Conservation (phyloP, 2,888 invertebrate species). For the Theretra japonica region DNA sequence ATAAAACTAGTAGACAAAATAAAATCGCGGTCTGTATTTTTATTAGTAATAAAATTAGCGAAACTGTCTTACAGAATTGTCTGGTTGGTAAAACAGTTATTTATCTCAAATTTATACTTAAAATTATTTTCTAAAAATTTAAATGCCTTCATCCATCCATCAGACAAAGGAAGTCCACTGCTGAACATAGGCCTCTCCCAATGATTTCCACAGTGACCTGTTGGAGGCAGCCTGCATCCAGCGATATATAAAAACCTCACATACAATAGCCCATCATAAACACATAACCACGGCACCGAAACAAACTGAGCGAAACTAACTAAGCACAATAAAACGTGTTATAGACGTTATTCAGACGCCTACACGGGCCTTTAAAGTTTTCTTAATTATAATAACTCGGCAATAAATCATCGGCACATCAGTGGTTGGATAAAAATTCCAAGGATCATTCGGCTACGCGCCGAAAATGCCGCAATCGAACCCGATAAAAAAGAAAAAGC, state of each 20-base stretch:
- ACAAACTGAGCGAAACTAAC: slow-evolving; percentile 25
- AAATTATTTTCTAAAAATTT: neutral
- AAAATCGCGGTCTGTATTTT: no score
- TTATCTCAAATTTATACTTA: no score
- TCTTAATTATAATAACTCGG: slow-evolving; percentile 49
- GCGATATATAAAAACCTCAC: neutral
- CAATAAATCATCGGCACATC: slow-evolving; percentile 60
- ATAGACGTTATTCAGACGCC: slow-evolving; percentile 23
- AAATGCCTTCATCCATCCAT: neutral
- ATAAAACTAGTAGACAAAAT: no score
- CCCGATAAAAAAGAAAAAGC: slow-evolving; percentile 57
- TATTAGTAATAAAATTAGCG: no score
- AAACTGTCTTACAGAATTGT: no score
- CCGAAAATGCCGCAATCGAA: slow-evolving; percentile 59
- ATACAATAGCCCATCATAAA: slow-evolving; percentile 1
- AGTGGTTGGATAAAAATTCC: slow-evolving; percentile 48
- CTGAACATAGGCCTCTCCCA: no score
- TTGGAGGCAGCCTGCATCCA: no score
- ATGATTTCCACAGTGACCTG: no score
- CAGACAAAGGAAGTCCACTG: no score
- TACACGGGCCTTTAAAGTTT: slow-evolving; percentile 33
- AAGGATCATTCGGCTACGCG: slow-evolving; percentile 50
- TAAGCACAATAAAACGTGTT: slow-evolving; percentile 25
- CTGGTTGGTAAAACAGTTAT: no score
- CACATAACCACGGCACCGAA: neutral